Evolutionary conservation across 2,888 invertebrate genomes (phyloP), one percentile per base, ranked within the genome.

Genomic region (Lumbricus terrestris): DNA sequence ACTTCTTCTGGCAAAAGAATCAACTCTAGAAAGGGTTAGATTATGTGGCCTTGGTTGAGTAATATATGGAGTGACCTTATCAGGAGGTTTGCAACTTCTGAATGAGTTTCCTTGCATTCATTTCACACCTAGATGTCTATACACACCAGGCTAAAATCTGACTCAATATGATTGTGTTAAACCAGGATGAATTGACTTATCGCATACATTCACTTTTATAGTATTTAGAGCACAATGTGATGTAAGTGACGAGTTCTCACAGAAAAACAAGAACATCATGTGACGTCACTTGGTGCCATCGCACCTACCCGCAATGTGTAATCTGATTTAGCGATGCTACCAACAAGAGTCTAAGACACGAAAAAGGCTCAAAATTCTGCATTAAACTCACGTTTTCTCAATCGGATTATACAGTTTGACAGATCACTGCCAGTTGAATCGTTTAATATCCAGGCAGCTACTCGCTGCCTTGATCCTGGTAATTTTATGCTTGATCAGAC

Each of bases 371-470:
- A 69, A 69, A 69, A 69, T n/a, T 69, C 69, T n/a, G 69, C 11
- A 69, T 69, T 11, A 1, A 69, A 69, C 29, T 69, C 69, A 69
- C 69, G 29, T 69, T 69, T 69, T 69, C 69, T 69, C 29, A 69
- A 69, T 69, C 69, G 69, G 69, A 69, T 69, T 69, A 69, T 69
- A n/a, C n/a, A 69, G n/a, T 69, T 69, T n/a, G n/a, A 69, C 69
- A 69, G n/a, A n/a, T 69, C n/a, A 69, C 29, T 69, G 69, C 69
- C 69, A 69, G 69, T 69, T 69, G 29, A 29, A 8, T 69, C 69
- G 69, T 69, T 69, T n/a, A 13, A n/a, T 69, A 69, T 29, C 16
- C 69, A n/a, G n/a, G 69, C 2, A 54, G n/a, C n/a, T 69, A 69
- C 69, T 69, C 13, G 69, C n/a, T n/a, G 69, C 69, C n/a, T 69